phyloP scores from a whole-genome alignment of 2,888 invertebrate genomes.

The Pterobdella sp. region DNA sequence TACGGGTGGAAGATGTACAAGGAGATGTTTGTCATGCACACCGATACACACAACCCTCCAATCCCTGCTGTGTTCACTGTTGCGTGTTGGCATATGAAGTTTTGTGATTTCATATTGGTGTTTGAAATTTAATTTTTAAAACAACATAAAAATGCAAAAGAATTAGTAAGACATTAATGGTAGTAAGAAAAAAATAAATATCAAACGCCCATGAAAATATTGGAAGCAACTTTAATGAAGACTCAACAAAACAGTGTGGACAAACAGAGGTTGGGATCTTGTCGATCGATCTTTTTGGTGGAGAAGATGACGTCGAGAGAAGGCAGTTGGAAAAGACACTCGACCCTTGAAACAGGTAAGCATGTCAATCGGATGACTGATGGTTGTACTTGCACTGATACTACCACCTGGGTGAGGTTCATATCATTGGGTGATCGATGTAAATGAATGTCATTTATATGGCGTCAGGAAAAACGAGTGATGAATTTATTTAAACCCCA shows the following conservation, averaged over 20 bases:
- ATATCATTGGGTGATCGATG: no score
- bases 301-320: slow-evolving; percentile 95
- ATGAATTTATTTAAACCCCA: no score
- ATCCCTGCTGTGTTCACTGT: background rate
- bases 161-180: background rate
- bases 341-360: slow-evolving; percentile 39
- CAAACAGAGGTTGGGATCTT: background rate
- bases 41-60: slow-evolving; percentile 85
- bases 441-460: no score
- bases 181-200: background rate
- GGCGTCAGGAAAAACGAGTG: slow-evolving; percentile 32
- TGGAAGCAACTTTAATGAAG: background rate
- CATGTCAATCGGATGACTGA: slow-evolving; percentile 70
- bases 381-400: slow-evolving; percentile 83
- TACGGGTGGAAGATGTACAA: slow-evolving; percentile 98
- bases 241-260: background rate
- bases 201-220: background rate
- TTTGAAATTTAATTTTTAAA: background rate
- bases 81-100: background rate
- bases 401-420: slow-evolving; percentile 85
- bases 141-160: background rate
- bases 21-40: slow-evolving; percentile 90
- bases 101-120: background rate
- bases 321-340: slow-evolving; percentile 59
- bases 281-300: slow-evolving; percentile 43